phyloP scores from a whole-genome alignment of 2,888 invertebrate species.

The Scaeva pyrastri region DNA sequence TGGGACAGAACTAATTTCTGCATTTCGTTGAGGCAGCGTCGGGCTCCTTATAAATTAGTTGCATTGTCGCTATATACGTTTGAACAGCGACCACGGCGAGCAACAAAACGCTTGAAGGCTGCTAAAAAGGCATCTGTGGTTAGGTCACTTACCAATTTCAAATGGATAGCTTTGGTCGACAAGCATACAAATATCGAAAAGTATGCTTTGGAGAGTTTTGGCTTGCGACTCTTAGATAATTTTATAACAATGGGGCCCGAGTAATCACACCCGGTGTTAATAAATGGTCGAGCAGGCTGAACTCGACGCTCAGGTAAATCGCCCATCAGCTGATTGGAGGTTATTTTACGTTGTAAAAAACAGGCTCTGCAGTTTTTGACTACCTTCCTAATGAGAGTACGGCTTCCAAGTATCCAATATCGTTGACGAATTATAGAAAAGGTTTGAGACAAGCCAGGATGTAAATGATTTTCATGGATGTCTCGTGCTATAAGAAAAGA shows the following conservation, averaged over 20 bases:
- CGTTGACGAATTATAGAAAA: not conserved
- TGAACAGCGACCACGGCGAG: conserved; percentile 47
- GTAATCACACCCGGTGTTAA: conserved; percentile 2
- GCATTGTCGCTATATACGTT: conserved; percentile 65
- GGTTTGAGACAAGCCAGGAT: not conserved
- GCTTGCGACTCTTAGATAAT: not conserved
- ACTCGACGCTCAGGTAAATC: not conserved
- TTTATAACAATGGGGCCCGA: not conserved
- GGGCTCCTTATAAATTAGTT: conserved; percentile 58
- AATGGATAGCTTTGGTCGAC: conserved; percentile 32
- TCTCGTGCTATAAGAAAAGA: conserved; percentile 8
- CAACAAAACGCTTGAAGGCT: conserved; percentile 52
- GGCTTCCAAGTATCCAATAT: conserved; percentile 10
- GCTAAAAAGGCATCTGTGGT: conserved; percentile 61
- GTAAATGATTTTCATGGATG: too few relatives aligned
- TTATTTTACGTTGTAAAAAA: not conserved
- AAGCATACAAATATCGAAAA: conserved; percentile 2
- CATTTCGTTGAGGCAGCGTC: conserved; percentile 53
- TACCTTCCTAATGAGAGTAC: not conserved
- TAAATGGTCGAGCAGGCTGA: not conserved
- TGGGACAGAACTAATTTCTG: conserved; percentile 42
- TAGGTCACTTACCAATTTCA: conserved; percentile 56
- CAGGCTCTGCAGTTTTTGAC: not conserved
- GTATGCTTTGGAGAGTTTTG: not conserved
- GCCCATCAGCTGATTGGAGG: not conserved